phyloP scores from a whole-genome alignment of 2,888 invertebrate genomes.

The Heliconius aoede region DNA sequence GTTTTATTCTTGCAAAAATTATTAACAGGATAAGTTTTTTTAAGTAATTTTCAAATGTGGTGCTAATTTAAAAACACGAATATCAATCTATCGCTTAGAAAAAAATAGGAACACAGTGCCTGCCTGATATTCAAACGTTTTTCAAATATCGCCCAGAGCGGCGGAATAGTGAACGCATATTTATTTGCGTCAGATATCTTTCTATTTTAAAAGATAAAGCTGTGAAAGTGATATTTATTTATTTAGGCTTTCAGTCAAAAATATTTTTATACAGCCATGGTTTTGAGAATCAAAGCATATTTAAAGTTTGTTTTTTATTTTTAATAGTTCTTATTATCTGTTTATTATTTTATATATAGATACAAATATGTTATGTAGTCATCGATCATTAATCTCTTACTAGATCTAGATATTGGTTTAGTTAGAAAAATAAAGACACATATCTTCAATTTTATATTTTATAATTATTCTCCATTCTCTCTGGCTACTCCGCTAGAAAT shows the following conservation, averaged over 20 bases:
- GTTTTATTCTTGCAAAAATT: too few relatives aligned
- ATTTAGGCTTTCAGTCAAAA: neutral
- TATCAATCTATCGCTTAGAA: neutral
- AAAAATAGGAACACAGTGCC: neutral
- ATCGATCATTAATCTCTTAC: too few relatives aligned
- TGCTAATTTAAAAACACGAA: neutral
- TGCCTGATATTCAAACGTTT: neutral
- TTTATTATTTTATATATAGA: neutral
- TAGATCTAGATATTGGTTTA: too few relatives aligned
- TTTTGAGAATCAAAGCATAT: neutral
- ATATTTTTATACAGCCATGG: neutral
- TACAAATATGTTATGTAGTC: too few relatives aligned
- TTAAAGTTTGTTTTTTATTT: neutral
- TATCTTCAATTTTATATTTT: too few relatives aligned
- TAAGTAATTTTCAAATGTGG: too few relatives aligned
- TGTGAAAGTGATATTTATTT: conserved; percentile 12
- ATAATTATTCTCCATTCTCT: too few relatives aligned
- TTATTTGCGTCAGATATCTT: conserved; percentile 7
- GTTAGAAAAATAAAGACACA: too few relatives aligned
- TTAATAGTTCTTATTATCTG: neutral
- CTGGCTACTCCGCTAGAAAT: too few relatives aligned
- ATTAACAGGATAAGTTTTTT: too few relatives aligned
- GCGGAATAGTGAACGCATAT: neutral
- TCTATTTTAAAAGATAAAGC: conserved; percentile 1
- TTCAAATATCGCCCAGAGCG: neutral